Evolutionary conservation across 2,797 vertebrate genomes (phyloP).

Genomic region (Pangasius larnaudii): DNA sequence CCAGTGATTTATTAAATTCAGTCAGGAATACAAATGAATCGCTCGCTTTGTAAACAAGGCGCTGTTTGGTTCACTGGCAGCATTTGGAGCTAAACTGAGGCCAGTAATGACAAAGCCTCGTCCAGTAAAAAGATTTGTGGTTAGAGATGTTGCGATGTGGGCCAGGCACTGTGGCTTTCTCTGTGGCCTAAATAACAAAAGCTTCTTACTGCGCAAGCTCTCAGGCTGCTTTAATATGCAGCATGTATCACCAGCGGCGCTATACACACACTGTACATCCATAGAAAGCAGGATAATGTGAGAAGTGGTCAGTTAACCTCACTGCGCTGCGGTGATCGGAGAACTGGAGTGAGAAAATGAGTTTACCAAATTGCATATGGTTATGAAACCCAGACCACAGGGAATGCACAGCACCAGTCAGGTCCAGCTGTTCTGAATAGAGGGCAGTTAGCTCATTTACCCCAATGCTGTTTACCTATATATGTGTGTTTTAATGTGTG

Average conservation of each 20-base stretch:
- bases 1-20: slow-evolving; percentile 3
- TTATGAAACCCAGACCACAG: not conserved
- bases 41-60: slow-evolving; percentile 9
- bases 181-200: slow-evolving; percentile 77
- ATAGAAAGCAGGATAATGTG: not conserved
- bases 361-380: not conserved
- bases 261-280: not conserved
- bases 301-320: not conserved
- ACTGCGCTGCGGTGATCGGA: not conserved
- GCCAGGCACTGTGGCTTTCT: slow-evolving; percentile 77
- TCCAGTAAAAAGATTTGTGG: slow-evolving; percentile 76
- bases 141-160: slow-evolving; percentile 75
- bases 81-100: slow-evolving; percentile 65
- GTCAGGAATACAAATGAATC: not conserved
- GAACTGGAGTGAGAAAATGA: slow-evolving; percentile 3
- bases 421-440: not conserved
- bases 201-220: slow-evolving; percentile 63
- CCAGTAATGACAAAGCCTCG: slow-evolving; percentile 77
- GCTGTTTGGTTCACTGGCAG: slow-evolving; percentile 8
- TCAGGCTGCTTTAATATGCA: slow-evolving; percentile 23
- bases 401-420: not conserved
- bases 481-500: slow-evolving; percentile 4
- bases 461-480: not conserved
- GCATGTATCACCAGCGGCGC: not conserved
- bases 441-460: not conserved